Percentiles rank a stretch among this genome's conserved stretches.
Conservation (phyloP, 2,797 vertebrate species). For the Ctenochaetus hawaiiensis region DNA sequence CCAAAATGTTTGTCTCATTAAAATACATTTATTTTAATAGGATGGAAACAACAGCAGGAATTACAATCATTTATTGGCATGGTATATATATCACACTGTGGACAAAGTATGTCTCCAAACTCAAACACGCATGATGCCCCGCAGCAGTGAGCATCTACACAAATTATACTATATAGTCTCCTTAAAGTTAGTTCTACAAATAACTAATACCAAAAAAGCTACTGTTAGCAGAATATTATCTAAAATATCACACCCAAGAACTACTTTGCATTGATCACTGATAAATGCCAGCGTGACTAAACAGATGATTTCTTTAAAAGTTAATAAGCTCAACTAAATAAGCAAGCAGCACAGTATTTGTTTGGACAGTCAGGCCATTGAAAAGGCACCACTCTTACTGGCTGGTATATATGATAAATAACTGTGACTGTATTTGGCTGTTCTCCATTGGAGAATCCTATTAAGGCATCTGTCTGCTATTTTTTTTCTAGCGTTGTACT, state of each 20-base stretch:
- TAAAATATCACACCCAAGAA: constrained; percentile 37
- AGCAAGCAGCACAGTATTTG: constrained; percentile 38
- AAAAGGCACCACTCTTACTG: constrained; percentile 51
- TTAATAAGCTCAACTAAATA: constrained; percentile 38
- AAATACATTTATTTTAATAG: constrained; percentile 39
- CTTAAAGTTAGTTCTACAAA: constrained; percentile 42
- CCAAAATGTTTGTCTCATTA: constrained; percentile 11
- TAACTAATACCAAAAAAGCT: constrained; percentile 27
- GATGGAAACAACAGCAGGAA: constrained; percentile 32
- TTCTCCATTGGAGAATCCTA: constrained; percentile 55
- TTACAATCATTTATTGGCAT: constrained; percentile 51
- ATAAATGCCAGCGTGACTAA: constrained; percentile 28
- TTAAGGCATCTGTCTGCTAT: constrained; percentile 33
- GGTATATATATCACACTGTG: constrained; percentile 34
- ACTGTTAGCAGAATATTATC: constrained; percentile 25
- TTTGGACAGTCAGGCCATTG: constrained; percentile 33
- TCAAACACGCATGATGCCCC: constrained; percentile 28
- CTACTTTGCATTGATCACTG: constrained; percentile 20
- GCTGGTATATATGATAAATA: constrained; percentile 12
- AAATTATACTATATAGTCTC: constrained; percentile 5
- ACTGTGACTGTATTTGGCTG: constrained; percentile 37
- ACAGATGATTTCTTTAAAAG: constrained; percentile 28
- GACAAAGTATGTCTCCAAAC: constrained; percentile 15
- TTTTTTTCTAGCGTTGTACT: constrained; percentile 19
- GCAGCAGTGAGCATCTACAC: constrained; percentile 19